These are phyloP conservation scores for Tangara arthus DNA, from an alignment of 2,797 vertebrate species.

Conservation along the genomic window DNA sequence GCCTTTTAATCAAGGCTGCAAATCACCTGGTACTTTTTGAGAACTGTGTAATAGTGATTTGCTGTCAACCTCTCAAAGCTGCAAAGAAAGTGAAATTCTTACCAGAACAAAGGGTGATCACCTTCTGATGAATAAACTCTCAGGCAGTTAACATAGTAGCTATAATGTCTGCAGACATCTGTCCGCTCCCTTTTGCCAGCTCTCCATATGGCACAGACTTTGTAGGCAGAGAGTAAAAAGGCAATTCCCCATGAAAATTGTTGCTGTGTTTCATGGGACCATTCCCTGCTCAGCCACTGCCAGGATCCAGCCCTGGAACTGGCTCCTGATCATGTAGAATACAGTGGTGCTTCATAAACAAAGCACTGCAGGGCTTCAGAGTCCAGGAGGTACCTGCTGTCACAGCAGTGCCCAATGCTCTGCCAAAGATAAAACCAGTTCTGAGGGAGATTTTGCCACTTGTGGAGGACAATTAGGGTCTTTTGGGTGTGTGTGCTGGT, in stretches of 20 bases:
- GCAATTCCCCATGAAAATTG: background rate
- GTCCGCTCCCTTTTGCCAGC: constrained; percentile 50
- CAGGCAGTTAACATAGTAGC: constrained; percentile 43
- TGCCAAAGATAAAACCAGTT: rapidly evolving
- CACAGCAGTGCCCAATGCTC: rapidly evolving
- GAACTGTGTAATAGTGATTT: constrained; percentile 21
- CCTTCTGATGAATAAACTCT: constrained; percentile 44
- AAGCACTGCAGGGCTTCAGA: background rate
- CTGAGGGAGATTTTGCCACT: background rate
- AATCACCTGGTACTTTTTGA: constrained; percentile 23
- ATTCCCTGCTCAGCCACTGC: background rate
- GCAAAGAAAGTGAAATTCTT: constrained; percentile 44
- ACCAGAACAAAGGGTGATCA: constrained; percentile 41
- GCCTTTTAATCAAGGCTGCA: constrained; percentile 14
- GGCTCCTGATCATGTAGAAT: rapidly evolving
- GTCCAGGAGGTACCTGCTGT: background rate
- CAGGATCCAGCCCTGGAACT: background rate
- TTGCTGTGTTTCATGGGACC: background rate
- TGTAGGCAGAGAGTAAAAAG: constrained; percentile 11
- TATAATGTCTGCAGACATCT: constrained; percentile 55
- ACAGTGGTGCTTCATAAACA: background rate
- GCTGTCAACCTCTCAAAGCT: constrained; percentile 33
- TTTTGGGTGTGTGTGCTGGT: background rate
- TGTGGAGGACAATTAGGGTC: background rate
- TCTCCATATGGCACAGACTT: constrained; percentile 38